Conservation (phyloP, 2,888 invertebrate species). For the Empis stercorea region DNA sequence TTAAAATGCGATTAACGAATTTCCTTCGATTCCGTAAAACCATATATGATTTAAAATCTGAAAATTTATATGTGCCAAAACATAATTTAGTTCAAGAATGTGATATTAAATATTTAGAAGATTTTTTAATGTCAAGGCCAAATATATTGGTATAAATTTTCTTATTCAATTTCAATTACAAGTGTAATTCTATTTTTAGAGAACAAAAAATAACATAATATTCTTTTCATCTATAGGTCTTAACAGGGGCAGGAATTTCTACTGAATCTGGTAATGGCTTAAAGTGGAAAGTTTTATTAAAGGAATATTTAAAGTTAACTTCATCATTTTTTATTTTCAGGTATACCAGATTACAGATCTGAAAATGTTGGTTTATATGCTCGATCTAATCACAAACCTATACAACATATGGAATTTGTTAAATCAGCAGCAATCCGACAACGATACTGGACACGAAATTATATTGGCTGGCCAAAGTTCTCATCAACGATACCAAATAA, state of each 20-base stretch:
- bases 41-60: slow-evolving; percentile 12
- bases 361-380: slow-evolving; percentile 87
- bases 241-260: slow-evolving; percentile 93
- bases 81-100: slow-evolving; percentile 48
- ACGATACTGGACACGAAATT: slow-evolving; percentile 94
- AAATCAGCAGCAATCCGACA: slow-evolving; percentile 51
- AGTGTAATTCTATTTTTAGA: too few relatives aligned
- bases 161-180: too few relatives aligned
- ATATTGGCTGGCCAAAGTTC: slow-evolving; percentile 81
- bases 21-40: slow-evolving; percentile 17
- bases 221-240: slow-evolving; percentile 17
- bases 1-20: slow-evolving; percentile 23
- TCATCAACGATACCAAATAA: slow-evolving; percentile 65
- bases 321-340: slow-evolving; percentile 40
- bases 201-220: too few relatives aligned
- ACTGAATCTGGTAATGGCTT: slow-evolving; percentile 72
- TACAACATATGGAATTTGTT: slow-evolving; percentile 76
- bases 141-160: slow-evolving; percentile 51
- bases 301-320: not conserved
- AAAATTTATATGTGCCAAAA: slow-evolving; percentile 55
- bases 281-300: not conserved
- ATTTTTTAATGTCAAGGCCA: slow-evolving; percentile 28
- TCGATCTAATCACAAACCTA: slow-evolving; percentile 67
- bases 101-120: slow-evolving; percentile 39
- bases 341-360: slow-evolving; percentile 90